Evolutionary conservation across 2,797 vertebrate genomes (phyloP).

Genomic region (Sciurus vulgaris): DNA sequence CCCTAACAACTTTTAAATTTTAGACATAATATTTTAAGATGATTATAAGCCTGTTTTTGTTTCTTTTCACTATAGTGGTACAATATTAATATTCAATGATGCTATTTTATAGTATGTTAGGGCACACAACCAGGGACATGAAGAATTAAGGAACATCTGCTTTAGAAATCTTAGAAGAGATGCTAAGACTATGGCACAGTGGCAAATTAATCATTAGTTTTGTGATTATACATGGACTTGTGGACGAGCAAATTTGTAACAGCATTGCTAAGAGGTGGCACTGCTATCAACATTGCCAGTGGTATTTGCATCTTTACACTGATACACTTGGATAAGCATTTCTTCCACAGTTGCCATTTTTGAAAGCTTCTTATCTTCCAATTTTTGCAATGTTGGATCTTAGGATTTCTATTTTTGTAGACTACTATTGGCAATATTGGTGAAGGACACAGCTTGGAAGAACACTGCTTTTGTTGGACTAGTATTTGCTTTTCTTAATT

Average conservation of each 20-base stretch:
- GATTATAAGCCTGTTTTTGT: not conserved
- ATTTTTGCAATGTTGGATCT: not conserved
- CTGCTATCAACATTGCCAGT: not conserved
- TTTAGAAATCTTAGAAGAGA: conserved; percentile 9
- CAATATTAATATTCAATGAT: not conserved
- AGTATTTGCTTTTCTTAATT: not conserved
- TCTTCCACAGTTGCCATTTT: not conserved
- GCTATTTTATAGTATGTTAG: not conserved
- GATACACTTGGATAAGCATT: not conserved
- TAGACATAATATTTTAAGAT: not conserved
- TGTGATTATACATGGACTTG: not conserved
- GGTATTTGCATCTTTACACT: not conserved
- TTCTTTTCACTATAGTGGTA: not conserved
- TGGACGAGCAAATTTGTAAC: not conserved
- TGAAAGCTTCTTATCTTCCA: not conserved
- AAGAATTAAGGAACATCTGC: not conserved
- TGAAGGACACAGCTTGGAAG: not conserved
- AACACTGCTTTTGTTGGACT: not conserved
- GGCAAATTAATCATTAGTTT: conserved; percentile 3
- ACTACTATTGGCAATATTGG: not conserved
- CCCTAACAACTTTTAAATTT: not conserved
- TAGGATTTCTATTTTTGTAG: not conserved
- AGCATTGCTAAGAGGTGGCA: too few relatives aligned
- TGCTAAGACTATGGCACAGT: not conserved
- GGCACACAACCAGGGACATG: not conserved